phyloP scores from a whole-genome alignment of 2,888 invertebrate genomes.

The Pristionchus japonicus region DNA sequence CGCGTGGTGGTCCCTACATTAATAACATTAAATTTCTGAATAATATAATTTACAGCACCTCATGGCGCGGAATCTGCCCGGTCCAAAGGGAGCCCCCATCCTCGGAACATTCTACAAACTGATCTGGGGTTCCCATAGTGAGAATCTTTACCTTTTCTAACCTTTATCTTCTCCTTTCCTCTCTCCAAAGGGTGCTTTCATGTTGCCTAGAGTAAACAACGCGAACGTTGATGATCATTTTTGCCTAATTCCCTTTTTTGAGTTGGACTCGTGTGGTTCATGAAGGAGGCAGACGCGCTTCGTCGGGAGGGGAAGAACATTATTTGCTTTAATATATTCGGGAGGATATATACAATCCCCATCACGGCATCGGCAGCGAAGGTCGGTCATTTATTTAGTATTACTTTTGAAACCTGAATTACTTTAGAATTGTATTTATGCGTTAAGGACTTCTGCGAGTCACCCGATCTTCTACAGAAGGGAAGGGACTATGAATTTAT shows the following conservation, averaged over 20 bases:
- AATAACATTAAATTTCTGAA: too few relatives aligned
- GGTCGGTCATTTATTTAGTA: not conserved
- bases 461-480: slow-evolving; percentile 71
- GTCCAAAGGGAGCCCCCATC: slow-evolving; percentile 2
- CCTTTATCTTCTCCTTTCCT: not conserved
- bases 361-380: slow-evolving; percentile 44
- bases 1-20: too few relatives aligned
- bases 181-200: not conserved
- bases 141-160: not conserved
- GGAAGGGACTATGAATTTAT: slow-evolving; percentile 76
- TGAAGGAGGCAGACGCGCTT: not conserved
- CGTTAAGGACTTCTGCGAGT: not conserved
- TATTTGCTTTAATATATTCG: slow-evolving; percentile 33
- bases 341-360: slow-evolving; percentile 43
- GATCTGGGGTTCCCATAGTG: slow-evolving; percentile 2
- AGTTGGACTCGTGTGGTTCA: not conserved
- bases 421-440: not conserved
- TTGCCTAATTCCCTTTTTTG: too few relatives aligned
- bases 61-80: not conserved
- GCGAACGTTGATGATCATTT: too few relatives aligned
- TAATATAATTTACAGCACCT: not conserved
- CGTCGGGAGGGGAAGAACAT: slow-evolving; percentile 30
- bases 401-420: too few relatives aligned
- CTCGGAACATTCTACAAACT: slow-evolving; percentile 39
- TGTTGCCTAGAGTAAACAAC: not conserved